These are phyloP conservation scores for Acridotheres tristis DNA, from an alignment of 2,797 vertebrate species.

Conservation along the genomic window DNA sequence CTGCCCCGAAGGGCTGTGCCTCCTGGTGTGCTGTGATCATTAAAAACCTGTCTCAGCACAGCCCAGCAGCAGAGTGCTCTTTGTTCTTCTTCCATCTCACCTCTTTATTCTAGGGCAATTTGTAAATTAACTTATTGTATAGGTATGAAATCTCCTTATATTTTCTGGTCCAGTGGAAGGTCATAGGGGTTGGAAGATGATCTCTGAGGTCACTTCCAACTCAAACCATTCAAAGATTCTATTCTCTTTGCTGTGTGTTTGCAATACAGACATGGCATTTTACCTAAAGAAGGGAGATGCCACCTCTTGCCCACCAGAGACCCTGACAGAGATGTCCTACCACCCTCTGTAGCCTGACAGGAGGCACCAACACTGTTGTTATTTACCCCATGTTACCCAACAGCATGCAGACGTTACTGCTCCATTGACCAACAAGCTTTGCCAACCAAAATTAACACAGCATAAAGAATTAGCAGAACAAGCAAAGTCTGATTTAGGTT, in stretches of 20 bases:
- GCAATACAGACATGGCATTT: accelerated
- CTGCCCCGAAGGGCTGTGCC: not conserved
- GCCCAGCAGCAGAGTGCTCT: accelerated
- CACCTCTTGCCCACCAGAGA: accelerated
- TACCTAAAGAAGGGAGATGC: not conserved
- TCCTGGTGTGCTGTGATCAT: not conserved
- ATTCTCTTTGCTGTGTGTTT: not conserved
- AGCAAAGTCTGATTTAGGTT: not conserved
- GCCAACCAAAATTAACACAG: not conserved
- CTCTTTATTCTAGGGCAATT: not conserved
- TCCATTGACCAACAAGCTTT: not conserved
- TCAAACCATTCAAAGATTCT: not conserved
- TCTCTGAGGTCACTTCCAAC: not conserved
- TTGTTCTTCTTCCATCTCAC: not conserved
- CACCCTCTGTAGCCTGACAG: not conserved
- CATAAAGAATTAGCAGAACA: not conserved
- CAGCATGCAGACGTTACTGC: not conserved
- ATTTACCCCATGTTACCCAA: accelerated
- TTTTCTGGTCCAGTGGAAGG: not conserved
- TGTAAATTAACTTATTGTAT: not conserved
- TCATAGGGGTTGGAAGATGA: not conserved
- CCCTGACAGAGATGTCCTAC: not conserved
- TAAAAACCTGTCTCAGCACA: not conserved
- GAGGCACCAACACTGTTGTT: not conserved
- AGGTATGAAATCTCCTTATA: not conserved